Conservation (phyloP, 2,113 vertebrate species). For the Bungarus multicinctus region DNA sequence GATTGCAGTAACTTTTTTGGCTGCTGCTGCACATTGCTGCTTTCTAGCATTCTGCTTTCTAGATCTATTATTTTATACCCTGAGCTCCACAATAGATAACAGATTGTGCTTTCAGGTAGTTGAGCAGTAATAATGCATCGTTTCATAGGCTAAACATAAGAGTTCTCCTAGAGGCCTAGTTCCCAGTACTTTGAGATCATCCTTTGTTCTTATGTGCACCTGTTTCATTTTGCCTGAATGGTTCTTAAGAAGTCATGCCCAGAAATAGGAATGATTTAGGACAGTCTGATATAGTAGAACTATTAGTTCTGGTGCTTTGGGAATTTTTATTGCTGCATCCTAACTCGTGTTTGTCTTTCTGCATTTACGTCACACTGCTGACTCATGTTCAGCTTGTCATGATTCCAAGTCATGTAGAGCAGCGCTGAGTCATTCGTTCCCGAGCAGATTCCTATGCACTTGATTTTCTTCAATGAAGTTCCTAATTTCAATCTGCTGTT, state of each 20-base stretch:
- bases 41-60: background rate
- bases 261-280: background rate
- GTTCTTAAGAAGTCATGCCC: background rate
- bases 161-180: background rate
- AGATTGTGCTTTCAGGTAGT: background rate
- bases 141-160: background rate
- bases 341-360: background rate
- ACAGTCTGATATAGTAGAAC: background rate
- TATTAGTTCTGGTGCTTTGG: background rate
- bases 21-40: background rate
- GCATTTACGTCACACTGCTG: background rate
- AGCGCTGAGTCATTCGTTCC: background rate
- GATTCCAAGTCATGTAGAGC: background rate
- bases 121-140: background rate
- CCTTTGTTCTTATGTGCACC: background rate
- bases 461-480: background rate
- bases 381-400: background rate
- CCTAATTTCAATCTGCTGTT: background rate
- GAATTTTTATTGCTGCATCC: background rate
- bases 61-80: background rate
- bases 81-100: background rate
- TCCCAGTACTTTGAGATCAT: background rate
- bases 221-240: background rate
- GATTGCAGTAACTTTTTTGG: background rate
- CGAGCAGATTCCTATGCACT: background rate